A percentile compares a stretch with the other conserved stretches of the same genome.
These are phyloP conservation scores for Poeciliopsis turrubarensis DNA, from an alignment of 2,113 vertebrate genomes.

Conservation along the genomic window DNA sequence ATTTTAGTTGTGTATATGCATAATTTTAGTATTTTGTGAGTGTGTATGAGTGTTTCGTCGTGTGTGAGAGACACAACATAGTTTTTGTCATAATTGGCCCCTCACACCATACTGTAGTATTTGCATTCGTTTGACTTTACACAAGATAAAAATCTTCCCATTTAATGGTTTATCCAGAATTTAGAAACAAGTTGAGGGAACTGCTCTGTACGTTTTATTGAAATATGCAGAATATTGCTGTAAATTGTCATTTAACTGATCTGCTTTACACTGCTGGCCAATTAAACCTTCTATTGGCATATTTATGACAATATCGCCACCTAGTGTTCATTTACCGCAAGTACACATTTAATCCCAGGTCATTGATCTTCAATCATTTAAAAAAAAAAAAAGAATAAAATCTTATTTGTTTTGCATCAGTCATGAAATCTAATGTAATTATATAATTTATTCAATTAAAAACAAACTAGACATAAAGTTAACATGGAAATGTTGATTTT, in stretches of 20 bases:
- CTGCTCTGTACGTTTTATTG: neutral
- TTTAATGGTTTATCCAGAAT: too few species aligned
- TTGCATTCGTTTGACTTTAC: too few species aligned
- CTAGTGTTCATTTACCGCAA: slow-evolving; percentile 2
- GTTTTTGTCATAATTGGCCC: too few species aligned
- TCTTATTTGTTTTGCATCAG: neutral
- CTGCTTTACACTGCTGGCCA: neutral
- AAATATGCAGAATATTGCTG: neutral
- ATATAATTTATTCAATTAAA: neutral
- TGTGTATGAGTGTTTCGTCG: too few species aligned
- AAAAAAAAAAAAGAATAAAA: neutral
- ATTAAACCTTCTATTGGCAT: neutral
- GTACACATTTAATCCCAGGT: neutral
- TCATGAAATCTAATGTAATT: neutral
- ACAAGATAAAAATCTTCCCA: too few species aligned
- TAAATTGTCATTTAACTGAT: slow-evolving; percentile 1
- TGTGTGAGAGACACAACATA: too few species aligned
- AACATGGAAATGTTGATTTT: neutral
- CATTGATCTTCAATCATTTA: too few species aligned
- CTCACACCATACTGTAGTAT: too few species aligned
- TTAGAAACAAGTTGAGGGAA: too few species aligned
- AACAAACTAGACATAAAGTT: neutral
- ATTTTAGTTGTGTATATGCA: too few species aligned
- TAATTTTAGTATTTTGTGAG: too few species aligned
- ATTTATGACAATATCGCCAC: slow-evolving; percentile 4